Percentiles rank a stretch among this genome's conserved stretches.
Evolutionary conservation across 1,140 invertebrate genomes (phyloP).

Genomic region (Drosophila pachea): DNA sequence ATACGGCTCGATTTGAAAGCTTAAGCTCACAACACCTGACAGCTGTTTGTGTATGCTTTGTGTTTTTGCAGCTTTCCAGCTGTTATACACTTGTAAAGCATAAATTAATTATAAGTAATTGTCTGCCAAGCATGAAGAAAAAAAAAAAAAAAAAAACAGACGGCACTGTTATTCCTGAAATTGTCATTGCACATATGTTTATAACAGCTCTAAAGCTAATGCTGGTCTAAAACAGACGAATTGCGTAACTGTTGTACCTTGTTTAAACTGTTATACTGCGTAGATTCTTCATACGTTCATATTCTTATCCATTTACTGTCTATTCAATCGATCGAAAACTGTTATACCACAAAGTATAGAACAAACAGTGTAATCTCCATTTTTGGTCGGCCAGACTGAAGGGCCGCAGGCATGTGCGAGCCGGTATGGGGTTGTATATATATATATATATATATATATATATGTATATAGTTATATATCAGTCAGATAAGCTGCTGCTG

Average conservation of each 20-base stretch:
- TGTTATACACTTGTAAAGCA: slow-evolving; percentile 1
- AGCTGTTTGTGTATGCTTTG: not conserved
- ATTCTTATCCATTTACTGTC: no score
- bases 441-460: no score
- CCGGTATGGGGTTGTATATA: no score
- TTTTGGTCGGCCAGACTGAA: no score
- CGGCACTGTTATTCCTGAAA: not conserved
- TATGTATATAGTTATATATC: no score
- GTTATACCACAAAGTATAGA: slow-evolving; percentile 1
- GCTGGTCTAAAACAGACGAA: not conserved
- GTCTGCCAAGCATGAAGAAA: not conserved
- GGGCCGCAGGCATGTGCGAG: no score
- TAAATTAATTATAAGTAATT: not conserved
- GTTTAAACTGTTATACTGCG: not conserved
- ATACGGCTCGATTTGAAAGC: not conserved
- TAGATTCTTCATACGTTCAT: not conserved
- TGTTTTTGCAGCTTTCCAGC: not conserved
- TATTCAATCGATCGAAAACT: not conserved
- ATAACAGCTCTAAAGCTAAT: not conserved
- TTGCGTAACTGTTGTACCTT: not conserved
- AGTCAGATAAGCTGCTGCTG: slow-evolving; percentile 20
- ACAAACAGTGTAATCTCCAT: no score
- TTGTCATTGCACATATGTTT: no score
- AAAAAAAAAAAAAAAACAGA: no score
- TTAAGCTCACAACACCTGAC: not conserved